These are phyloP conservation scores for Strongylocentrotus purpuratus DNA, from an alignment of 35 echinoderm and acorn worm genomes.

Conservation along the genomic window DNA sequence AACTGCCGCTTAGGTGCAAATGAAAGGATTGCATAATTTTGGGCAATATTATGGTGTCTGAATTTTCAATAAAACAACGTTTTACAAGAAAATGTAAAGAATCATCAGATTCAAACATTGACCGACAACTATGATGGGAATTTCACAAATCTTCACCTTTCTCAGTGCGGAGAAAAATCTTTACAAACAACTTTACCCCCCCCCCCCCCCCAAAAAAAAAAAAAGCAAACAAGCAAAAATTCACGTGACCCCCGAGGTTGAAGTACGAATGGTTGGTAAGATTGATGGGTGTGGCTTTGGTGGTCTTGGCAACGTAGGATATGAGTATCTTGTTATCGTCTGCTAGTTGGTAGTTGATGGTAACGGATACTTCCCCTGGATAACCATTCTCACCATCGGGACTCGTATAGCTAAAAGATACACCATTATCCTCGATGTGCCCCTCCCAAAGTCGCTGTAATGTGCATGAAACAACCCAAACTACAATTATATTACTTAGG, in stretches of 20 bases:
- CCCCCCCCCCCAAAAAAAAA: neutral
- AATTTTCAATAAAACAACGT: too few relatives aligned
- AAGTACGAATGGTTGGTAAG: conserved; percentile 96
- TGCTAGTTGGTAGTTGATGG: conserved; percentile 75
- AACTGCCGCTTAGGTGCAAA: too few relatives aligned
- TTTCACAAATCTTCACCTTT: too few relatives aligned
- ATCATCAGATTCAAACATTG: too few relatives aligned
- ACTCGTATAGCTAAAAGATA: conserved; percentile 74
- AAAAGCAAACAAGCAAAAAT: neutral
- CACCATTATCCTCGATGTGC: conserved; percentile 58
- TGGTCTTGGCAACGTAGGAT: conserved; percentile 71
- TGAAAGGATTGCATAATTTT: too few relatives aligned
- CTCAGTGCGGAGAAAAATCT: too few relatives aligned
- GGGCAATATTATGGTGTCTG: too few relatives aligned
- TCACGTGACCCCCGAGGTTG: conserved; percentile 94
- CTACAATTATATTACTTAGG: too few relatives aligned
- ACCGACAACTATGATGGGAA: too few relatives aligned
- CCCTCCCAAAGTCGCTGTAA: conserved; percentile 48
- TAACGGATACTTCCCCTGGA: conserved; percentile 72
- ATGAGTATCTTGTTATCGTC: conserved; percentile 77
- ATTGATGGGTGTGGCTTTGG: conserved; percentile 84
- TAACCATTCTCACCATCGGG: conserved; percentile 92
- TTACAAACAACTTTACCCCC: too few relatives aligned
- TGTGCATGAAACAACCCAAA: too few relatives aligned
- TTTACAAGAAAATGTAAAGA: too few relatives aligned